These are phyloP conservation scores for Branchinecta sandiegonensis DNA, from an alignment of 2,888 invertebrate species.

Conservation along the genomic window DNA sequence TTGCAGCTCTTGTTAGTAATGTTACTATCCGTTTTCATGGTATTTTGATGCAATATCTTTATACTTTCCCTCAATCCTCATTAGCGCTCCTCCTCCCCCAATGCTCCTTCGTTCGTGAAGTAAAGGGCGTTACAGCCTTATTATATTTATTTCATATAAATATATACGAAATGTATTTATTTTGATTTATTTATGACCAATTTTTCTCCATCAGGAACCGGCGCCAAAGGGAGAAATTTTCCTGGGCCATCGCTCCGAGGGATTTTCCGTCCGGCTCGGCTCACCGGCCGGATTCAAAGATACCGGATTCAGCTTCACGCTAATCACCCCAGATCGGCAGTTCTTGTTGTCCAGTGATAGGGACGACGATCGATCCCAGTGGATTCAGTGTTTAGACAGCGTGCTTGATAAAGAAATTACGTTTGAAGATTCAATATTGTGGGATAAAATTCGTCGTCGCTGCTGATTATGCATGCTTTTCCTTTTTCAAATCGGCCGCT, in stretches of 20 bases:
- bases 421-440: constrained; percentile 60
- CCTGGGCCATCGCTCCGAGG: constrained; percentile 59
- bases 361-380: constrained; percentile 59
- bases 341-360: constrained; percentile 60
- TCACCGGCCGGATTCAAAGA: constrained; percentile 45
- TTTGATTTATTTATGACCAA: too few species aligned
- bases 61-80: too few species aligned
- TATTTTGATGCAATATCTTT: too few species aligned
- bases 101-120: too few species aligned
- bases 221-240: constrained; percentile 84
- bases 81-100: too few species aligned
- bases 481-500: neutral
- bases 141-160: too few species aligned
- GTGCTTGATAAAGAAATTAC: constrained; percentile 59
- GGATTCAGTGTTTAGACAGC: constrained; percentile 60
- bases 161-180: too few species aligned
- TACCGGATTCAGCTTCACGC: constrained; percentile 62
- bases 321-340: constrained; percentile 61
- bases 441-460: constrained; percentile 32
- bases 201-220: constrained; percentile 44
- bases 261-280: constrained; percentile 55
- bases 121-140: too few species aligned
- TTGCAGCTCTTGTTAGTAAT: too few species aligned
- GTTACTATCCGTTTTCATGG: too few species aligned
- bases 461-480: constrained; percentile 11